phyloP scores from a whole-genome alignment of 2,113 vertebrate genomes.

The Maccullochella peelii region DNA sequence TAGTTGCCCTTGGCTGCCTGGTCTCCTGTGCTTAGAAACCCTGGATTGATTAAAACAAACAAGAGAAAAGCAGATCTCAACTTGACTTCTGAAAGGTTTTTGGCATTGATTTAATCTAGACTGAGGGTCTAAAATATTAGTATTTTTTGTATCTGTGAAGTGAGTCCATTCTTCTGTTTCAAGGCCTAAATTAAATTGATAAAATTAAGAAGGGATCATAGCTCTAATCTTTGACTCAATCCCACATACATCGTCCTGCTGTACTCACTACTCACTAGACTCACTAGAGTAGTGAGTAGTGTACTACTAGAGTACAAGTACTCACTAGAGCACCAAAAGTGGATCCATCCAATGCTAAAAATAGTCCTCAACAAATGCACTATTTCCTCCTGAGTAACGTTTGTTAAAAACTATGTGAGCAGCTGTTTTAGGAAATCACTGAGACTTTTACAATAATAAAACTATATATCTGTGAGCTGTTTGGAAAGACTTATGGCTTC shows the following conservation, averaged over 20 bases:
- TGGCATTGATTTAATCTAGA: background rate
- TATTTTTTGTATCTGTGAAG: background rate
- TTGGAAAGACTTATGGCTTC: too few species aligned
- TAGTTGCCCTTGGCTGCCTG: constrained; percentile 98
- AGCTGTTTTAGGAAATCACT: too few species aligned
- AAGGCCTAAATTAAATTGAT: background rate
- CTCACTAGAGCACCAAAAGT: background rate
- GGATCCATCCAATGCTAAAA: background rate
- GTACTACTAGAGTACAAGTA: too few species aligned
- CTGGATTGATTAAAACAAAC: constrained; percentile 77
- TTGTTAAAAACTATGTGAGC: too few species aligned
- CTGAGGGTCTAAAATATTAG: background rate
- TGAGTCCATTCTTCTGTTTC: background rate
- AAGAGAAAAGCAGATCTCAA: constrained; percentile 15
- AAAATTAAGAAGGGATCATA: background rate
- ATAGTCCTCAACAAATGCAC: background rate
- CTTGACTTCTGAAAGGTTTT: constrained; percentile 3
- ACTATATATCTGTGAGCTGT: too few species aligned
- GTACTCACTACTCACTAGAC: too few species aligned
- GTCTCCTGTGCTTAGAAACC: constrained; percentile 97
- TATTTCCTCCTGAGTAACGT: background rate
- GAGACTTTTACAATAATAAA: too few species aligned
- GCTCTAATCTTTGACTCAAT: background rate
- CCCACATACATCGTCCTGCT: background rate
- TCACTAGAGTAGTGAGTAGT: too few species aligned